Conservation (phyloP, 2,113 vertebrate genomes). For the Psephotus haematonotus region DNA sequence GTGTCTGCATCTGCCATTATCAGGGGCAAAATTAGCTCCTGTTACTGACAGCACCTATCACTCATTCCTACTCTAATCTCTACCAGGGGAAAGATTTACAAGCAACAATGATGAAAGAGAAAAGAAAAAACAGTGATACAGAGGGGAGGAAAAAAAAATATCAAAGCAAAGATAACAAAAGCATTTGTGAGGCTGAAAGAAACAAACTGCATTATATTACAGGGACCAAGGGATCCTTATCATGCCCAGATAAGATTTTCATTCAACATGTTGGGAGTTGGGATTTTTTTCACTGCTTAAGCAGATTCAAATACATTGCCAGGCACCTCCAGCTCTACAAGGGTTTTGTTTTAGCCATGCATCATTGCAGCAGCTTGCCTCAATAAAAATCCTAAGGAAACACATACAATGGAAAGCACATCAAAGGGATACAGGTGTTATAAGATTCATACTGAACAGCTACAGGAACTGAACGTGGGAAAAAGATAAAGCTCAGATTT, state of each 20-base stretch:
- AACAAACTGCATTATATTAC: conserved; percentile 63
- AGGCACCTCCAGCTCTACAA: neutral
- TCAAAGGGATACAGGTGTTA: neutral
- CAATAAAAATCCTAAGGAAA: conserved; percentile 20
- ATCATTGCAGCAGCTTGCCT: neutral
- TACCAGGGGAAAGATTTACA: conserved; percentile 74
- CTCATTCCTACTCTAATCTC: conserved; percentile 72
- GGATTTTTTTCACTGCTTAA: conserved; percentile 36
- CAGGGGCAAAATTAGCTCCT: conserved; percentile 73
- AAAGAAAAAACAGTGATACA: conserved; percentile 30
- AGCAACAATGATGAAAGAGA: conserved; percentile 69
- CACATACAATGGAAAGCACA: neutral
- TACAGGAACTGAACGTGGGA: neutral
- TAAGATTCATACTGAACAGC: neutral
- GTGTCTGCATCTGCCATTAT: conserved; percentile 32
- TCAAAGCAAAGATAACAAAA: conserved; percentile 68
- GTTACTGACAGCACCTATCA: conserved; percentile 72
- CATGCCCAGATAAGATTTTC: conserved; percentile 61
- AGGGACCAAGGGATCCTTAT: conserved; percentile 59
- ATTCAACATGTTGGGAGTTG: neutral
- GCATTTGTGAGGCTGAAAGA: conserved; percentile 57
- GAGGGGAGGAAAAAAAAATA: conserved; percentile 16
- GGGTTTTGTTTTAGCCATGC: neutral
- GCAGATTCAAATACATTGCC: conserved; percentile 8
- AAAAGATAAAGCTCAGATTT: neutral